Evolutionary conservation across 2,797 vertebrate species (phyloP).

Genomic region (Alca torda): DNA sequence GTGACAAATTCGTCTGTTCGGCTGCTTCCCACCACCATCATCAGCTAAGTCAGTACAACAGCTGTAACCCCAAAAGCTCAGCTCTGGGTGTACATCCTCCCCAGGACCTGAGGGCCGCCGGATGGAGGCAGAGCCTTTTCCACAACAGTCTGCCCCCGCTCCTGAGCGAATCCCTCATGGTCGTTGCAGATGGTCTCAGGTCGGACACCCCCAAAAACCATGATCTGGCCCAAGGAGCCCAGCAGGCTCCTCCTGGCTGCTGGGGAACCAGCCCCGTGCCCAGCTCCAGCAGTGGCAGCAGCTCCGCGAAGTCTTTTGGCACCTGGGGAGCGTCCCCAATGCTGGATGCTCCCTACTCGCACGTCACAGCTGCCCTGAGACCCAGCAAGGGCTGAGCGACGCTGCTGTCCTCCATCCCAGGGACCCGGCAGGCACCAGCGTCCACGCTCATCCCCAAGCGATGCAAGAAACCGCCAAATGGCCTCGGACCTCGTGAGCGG

Average conservation of each 20-base stretch:
- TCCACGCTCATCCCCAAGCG: rapidly evolving
- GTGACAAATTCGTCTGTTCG: neutral
- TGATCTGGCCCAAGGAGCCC: neutral
- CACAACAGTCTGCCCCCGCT: neutral
- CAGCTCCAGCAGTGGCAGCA: neutral
- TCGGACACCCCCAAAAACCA: neutral
- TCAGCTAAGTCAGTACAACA: neutral
- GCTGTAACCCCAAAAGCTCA: rapidly evolving
- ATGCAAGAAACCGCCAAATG: neutral
- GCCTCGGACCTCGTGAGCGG: rapidly evolving
- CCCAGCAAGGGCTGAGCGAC: neutral
- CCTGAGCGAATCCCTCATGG: neutral
- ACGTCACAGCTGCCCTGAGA: neutral
- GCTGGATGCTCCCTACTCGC: neutral
- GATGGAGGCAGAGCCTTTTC: neutral
- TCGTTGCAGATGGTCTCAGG: neutral
- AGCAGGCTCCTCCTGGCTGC: neutral
- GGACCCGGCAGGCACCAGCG: rapidly evolving
- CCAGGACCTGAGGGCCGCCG: neutral
- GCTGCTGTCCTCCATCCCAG: neutral
- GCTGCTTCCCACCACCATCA: neutral
- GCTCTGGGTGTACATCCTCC: neutral
- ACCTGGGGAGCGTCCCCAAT: rapidly evolving
- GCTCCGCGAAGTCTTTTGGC: neutral
- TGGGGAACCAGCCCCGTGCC: neutral